Evolutionary conservation across 2,113 vertebrate species (phyloP).

Genomic region (Gnathonemus echidnorhynchus): DNA sequence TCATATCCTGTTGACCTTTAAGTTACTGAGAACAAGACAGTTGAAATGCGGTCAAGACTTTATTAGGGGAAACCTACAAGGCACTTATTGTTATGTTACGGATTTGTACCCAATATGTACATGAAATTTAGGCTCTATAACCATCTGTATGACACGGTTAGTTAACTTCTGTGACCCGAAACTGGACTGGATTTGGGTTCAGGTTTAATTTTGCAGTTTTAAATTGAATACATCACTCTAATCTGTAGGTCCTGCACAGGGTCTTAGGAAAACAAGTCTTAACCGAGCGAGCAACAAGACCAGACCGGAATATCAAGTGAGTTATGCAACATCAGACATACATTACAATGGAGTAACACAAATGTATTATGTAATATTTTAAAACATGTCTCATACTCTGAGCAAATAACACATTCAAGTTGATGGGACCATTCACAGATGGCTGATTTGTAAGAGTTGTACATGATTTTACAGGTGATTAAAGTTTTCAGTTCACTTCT

Average conservation of each 20-base stretch:
- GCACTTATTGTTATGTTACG: constrained; percentile 2
- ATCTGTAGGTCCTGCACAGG: not conserved
- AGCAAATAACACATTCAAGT: constrained; percentile 14
- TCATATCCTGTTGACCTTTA: not conserved
- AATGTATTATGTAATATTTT: constrained; percentile 10
- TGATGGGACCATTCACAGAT: constrained; percentile 7
- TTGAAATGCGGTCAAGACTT: not conserved
- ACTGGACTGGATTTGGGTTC: not conserved
- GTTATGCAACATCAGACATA: not conserved
- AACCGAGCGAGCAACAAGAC: constrained; percentile 2
- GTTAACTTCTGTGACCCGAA: not conserved
- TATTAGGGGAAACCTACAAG: constrained; percentile 19
- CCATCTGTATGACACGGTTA: not conserved
- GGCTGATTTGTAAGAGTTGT: not conserved
- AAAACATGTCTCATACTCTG: constrained; percentile 2
- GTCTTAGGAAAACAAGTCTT: not conserved
- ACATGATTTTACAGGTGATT: not conserved
- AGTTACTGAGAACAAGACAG: constrained; percentile 5
- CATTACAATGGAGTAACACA: constrained; percentile 16
- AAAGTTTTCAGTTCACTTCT: not conserved
- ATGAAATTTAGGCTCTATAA: not conserved
- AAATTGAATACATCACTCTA: not conserved
- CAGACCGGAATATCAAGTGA: constrained; percentile 5
- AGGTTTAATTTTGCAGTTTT: not conserved
- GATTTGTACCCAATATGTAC: not conserved